phyloP scores from a whole-genome alignment of 2,113 vertebrate genomes.

The Nannobrachium achirus region DNA sequence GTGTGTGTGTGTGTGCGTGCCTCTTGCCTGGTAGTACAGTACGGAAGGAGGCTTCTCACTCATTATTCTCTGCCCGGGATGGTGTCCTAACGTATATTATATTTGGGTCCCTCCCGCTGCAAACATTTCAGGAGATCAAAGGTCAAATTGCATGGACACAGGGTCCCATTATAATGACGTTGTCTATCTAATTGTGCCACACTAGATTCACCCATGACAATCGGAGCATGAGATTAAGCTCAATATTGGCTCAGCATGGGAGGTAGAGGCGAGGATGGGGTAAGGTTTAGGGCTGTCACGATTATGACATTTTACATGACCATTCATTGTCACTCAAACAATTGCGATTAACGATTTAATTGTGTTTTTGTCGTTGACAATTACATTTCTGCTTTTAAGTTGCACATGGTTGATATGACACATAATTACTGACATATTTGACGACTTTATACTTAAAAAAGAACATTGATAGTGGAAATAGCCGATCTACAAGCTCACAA shows the following conservation, averaged over 20 bases:
- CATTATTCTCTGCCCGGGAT: slow-evolving; percentile 51
- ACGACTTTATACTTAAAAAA: too few species aligned
- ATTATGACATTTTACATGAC: too few species aligned
- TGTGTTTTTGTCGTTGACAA: too few species aligned
- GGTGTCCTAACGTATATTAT: slow-evolving; percentile 57
- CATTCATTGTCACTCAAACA: too few species aligned
- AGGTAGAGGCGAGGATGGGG: slow-evolving; percentile 59
- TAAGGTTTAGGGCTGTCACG: too few species aligned
- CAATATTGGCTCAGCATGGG: slow-evolving; percentile 83
- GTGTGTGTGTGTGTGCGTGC: slow-evolving; percentile 8
- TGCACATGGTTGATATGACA: too few species aligned
- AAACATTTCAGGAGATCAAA: slow-evolving; percentile 81
- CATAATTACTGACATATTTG: too few species aligned
- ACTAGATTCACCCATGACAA: slow-evolving; percentile 72
- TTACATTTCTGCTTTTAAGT: too few species aligned
- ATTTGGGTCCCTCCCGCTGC: slow-evolving; percentile 73
- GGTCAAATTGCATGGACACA: slow-evolving; percentile 66
- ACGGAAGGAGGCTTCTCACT: slow-evolving; percentile 20
- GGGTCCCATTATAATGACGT: slow-evolving; percentile 78
- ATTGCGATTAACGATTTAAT: too few species aligned
- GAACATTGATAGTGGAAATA: too few species aligned
- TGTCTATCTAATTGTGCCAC: slow-evolving; percentile 75
- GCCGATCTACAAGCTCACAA: too few species aligned
- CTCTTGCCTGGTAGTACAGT: slow-evolving; percentile 21
- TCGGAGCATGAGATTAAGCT: slow-evolving; percentile 83